phyloP scores from a whole-genome alignment of 2,888 invertebrate species.

The Mesochorus sp. region DNA sequence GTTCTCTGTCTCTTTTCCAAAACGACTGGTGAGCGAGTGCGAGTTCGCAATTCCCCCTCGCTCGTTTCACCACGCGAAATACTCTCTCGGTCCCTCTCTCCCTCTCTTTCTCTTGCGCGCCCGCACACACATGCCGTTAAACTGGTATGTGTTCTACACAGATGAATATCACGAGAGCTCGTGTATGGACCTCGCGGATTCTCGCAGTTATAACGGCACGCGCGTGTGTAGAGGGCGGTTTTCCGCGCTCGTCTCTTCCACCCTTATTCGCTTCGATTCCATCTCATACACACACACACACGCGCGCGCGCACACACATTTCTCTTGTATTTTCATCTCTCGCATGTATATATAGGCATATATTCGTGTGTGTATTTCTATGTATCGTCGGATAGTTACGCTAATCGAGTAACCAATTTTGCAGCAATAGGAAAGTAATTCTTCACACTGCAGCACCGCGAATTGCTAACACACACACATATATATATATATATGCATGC shows the following conservation, averaged over 20 bases:
- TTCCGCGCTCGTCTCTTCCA: constrained; percentile 40
- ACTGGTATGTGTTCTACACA: neutral
- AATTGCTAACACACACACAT: neutral
- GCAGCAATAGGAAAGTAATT: constrained; percentile 75
- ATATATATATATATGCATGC: neutral
- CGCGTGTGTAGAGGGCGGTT: constrained; percentile 47
- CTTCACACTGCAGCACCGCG: constrained; percentile 38
- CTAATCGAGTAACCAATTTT: constrained; percentile 80
- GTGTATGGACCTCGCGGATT: constrained; percentile 41
- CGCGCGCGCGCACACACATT: constrained; percentile 7
- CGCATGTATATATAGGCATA: constrained; percentile 18
- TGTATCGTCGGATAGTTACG: constrained; percentile 76
- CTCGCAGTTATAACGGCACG: constrained; percentile 52
- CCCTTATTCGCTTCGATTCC: constrained; percentile 22
- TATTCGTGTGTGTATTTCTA: neutral
- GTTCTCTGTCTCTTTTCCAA: constrained; percentile 78
- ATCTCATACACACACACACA: constrained; percentile 27
- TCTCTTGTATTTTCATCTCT: constrained; percentile 9
- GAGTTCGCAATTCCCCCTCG: constrained; percentile 30
- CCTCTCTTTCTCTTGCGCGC: constrained; percentile 4
- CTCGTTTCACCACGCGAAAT: constrained; percentile 42
- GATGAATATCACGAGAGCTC: constrained; percentile 31
- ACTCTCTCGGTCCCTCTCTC: constrained; percentile 44
- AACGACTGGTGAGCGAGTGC: constrained; percentile 47
- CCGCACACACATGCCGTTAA: neutral